Base-by-base conservation (phyloP, 2,888 invertebrate genomes). In the Chrysolina oricalcia region DNA sequence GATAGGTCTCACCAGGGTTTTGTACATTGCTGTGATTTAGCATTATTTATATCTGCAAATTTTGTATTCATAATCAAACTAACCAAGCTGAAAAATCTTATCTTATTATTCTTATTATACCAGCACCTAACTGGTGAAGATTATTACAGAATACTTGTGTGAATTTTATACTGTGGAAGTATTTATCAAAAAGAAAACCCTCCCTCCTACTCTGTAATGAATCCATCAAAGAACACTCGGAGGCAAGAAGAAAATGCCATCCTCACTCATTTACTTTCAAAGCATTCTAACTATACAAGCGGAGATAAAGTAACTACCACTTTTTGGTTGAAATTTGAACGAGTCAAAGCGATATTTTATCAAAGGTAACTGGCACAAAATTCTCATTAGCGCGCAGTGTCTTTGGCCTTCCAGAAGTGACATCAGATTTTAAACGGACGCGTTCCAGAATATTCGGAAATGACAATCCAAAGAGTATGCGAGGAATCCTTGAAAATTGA, bases 301-400 rank as follows among this genome's bases (percentile, higher is more conserved):
- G 23, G 15, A n/a, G 13, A 59, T 53, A 19, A 59, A 59, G 59
- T 59, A 59, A 11, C 6, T 23, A 27, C 23, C 27, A 15, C 59
- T 59, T 27, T 23, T 48, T 67, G 67, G 21, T 62, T 62, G 27
- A 63, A 69, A 64, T 73, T 64, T 40, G 40, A 64, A 73, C 43
- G 59, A 68, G 48, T 62, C 50, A 35, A 66, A 65, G 56, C 46
- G 72, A 72, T 64, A 56, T 65, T 75, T 66, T 65, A 59, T 46
- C 69, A 50, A 62, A 59, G 76, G 56, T 59, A 76, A 73, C 70
- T 73, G 48, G 63, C 35, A 63, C 9, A 70, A 70, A 73, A 73
- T 56, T 70, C 70, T 76, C 70, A 50, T 75, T 72, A 72, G 43
- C 53, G 66, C 56, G 65, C 56, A 35, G 27, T 46, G 27, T 68